These are phyloP conservation scores for Cyclargus thomasi DNA, from an alignment of 1,140 invertebrate genomes.

Conservation along the genomic window DNA sequence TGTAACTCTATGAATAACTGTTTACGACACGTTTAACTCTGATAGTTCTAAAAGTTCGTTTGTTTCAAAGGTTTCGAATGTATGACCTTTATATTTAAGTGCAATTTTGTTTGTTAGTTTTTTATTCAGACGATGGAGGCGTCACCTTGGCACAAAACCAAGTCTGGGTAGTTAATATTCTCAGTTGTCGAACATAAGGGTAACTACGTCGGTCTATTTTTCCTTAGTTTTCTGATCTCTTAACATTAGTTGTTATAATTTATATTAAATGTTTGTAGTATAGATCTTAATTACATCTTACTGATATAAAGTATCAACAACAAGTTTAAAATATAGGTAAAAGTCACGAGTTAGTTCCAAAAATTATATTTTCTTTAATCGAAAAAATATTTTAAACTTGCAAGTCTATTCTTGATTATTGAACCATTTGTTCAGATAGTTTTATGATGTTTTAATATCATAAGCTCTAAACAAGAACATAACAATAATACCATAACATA, in stretches of 20 bases:
- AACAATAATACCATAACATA: no score
- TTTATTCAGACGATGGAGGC: conserved; percentile 27
- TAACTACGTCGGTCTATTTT: not conserved
- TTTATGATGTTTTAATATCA: no score
- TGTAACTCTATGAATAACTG: not conserved
- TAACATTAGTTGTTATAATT: no score
- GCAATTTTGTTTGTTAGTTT: conserved; percentile 25
- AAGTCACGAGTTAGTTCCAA: not conserved
- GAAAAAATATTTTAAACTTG: no score
- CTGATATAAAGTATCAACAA: not conserved
- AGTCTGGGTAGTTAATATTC: conserved; percentile 32
- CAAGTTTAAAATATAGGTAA: not conserved
- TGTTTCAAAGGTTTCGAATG: conserved; percentile 16
- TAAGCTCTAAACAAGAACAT: no score
- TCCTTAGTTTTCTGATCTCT: not conserved
- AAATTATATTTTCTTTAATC: no score
- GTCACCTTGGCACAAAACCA: conserved; percentile 46
- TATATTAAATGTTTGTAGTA: no score
- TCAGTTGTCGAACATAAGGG: conserved; percentile 17
- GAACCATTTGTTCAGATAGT: no score
- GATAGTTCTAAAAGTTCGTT: not conserved
- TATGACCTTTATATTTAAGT: conserved; percentile 24
- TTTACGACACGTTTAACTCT: not conserved
- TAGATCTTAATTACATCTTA: not conserved
- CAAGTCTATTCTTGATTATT: no score